phyloP scores from a whole-genome alignment of 1,140 invertebrate genomes.

The Lucilia sericata region DNA sequence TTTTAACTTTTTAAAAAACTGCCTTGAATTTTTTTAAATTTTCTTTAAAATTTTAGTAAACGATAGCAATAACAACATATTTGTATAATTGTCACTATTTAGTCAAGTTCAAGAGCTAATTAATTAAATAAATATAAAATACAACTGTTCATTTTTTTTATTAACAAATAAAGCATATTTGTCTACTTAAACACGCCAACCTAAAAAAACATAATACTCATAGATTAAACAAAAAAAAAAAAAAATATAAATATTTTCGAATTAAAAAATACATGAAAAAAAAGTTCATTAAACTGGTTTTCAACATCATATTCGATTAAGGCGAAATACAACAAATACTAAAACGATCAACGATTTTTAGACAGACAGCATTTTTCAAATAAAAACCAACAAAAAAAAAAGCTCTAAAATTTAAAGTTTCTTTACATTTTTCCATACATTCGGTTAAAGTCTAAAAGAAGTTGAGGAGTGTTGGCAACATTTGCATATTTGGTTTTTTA shows the following conservation, averaged over 20 bases:
- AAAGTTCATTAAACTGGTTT: conserved; percentile 67
- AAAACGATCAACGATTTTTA: background rate
- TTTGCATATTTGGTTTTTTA: conserved; percentile 38
- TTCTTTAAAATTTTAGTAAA: too few relatives aligned
- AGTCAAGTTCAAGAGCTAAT: conserved; percentile 18
- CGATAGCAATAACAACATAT: too few relatives aligned
- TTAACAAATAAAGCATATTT: background rate
- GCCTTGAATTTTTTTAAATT: too few relatives aligned
- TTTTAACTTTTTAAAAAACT: too few relatives aligned
- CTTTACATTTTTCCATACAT: conserved; percentile 44
- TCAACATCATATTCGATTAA: conserved; percentile 36
- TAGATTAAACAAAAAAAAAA: conserved; percentile 22
- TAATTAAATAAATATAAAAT: background rate
- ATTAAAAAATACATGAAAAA: conserved; percentile 39
- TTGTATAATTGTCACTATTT: background rate
- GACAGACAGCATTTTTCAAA: background rate
- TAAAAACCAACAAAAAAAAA: conserved; percentile 28
- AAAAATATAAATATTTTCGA: background rate
- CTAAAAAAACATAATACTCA: background rate
- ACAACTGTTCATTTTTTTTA: background rate
- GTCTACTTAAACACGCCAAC: background rate
- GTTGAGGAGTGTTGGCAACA: conserved; percentile 50
- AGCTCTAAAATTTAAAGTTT: background rate
- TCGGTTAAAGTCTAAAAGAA: conserved; percentile 32
- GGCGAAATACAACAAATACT: background rate